Evolutionary conservation across 2,888 invertebrate species (phyloP).

Genomic region (Diadegma fenestrale): DNA sequence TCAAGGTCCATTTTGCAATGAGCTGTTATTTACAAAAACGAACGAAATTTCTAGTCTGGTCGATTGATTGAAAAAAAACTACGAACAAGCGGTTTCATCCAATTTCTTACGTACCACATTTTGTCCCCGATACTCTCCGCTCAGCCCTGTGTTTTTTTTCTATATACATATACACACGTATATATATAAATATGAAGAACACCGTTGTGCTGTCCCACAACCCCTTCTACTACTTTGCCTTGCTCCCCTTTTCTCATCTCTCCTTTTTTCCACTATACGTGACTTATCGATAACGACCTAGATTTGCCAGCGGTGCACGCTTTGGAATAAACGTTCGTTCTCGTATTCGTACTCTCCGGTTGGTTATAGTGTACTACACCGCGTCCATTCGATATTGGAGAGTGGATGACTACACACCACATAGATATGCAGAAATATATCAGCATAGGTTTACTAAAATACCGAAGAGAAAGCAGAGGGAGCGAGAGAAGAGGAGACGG

Average conservation of each 20-base stretch:
- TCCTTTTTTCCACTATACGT: constrained; percentile 47
- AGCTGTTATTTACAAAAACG: not conserved
- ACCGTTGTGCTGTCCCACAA: constrained; percentile 41
- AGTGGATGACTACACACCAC: constrained; percentile 58
- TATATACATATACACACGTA: not conserved
- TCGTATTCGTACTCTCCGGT: constrained; percentile 63
- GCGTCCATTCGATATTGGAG: constrained; percentile 68
- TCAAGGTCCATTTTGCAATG: not conserved
- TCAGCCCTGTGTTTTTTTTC: not conserved
- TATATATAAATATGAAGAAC: not conserved
- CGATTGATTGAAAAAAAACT: not conserved
- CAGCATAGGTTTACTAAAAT: constrained; percentile 46
- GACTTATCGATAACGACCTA: constrained; percentile 69
- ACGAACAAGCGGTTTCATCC: not conserved
- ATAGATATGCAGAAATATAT: constrained; percentile 48
- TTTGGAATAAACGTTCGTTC: constrained; percentile 67
- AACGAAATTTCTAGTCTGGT: not conserved
- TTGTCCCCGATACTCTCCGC: not conserved
- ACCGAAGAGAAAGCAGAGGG: constrained; percentile 36
- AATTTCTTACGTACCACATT: not conserved
- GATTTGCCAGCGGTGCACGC: constrained; percentile 63
- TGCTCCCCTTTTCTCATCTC: constrained; percentile 38
- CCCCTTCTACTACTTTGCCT: constrained; percentile 23
- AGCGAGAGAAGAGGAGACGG: constrained; percentile 23
- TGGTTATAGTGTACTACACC: constrained; percentile 59